These are phyloP conservation scores for Crotalus tigris DNA, from an alignment of 2,113 vertebrate genomes.

Conservation along the genomic window DNA sequence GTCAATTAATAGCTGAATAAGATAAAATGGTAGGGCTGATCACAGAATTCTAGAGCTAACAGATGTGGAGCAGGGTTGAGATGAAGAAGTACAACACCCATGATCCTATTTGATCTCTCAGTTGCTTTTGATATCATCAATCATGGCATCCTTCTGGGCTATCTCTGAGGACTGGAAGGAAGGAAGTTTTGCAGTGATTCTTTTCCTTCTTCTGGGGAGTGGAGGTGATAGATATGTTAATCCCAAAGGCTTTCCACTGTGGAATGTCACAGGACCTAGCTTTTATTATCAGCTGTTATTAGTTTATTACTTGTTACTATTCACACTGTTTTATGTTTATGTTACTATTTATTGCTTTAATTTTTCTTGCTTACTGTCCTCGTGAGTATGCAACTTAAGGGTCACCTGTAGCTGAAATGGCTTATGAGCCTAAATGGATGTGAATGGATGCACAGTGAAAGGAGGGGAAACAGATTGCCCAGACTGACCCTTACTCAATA, in stretches of 20 bases:
- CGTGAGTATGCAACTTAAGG: not conserved
- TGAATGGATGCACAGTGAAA: not conserved
- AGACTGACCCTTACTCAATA: not conserved
- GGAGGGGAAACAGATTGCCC: not conserved
- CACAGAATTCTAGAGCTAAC: not conserved
- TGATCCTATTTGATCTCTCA: not conserved
- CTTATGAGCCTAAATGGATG: not conserved
- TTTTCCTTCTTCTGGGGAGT: not conserved
- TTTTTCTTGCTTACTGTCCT: not conserved
- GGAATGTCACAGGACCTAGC: not conserved
- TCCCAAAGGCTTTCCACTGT: not conserved
- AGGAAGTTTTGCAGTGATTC: not conserved
- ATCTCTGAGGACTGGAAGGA: not conserved
- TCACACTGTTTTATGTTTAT: not conserved
- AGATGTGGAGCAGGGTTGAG: not conserved
- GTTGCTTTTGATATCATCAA: not conserved
- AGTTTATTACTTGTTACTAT: not conserved
- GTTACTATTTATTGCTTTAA: not conserved
- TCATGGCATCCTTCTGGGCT: not conserved
- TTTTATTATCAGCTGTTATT: not conserved
- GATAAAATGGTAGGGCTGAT: not conserved
- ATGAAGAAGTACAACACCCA: not conserved
- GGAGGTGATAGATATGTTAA: not conserved
- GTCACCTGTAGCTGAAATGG: not conserved
- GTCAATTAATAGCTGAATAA: not conserved